Evolutionary conservation across 2,797 vertebrate genomes (phyloP), one percentile per base, ranked within the genome.

Genomic region (Arnoldichthys spilopterus): DNA sequence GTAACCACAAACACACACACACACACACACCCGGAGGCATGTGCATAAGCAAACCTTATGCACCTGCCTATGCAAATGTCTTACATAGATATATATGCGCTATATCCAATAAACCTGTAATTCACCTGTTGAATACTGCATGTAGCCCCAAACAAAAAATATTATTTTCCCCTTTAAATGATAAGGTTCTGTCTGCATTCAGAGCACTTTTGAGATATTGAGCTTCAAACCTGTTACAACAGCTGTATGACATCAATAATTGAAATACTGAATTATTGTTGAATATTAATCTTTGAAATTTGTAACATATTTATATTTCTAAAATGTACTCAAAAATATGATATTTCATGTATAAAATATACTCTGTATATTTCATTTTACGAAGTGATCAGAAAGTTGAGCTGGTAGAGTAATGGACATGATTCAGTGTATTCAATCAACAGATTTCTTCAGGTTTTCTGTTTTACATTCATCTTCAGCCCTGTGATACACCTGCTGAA

Each of bases 1-100:
- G 58, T 80, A n/a, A 77, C 63, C 49, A 32, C 63, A 66, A 53
- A 74, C 40, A 63, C 28, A 73, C 64, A 63, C 47, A 47, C 68
- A 59, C 37, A 76, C 34, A 66, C 30, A 61, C 20, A 51, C 72
- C 74, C 7, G 49, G 49, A 51, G 69, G 43, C 34, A 34, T 58
- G 22, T 66, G 47, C 45, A 49, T 26, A 49, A 5, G 34, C 59
- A 68, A 37, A 2, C 22, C 56, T 47, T 22, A 4, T 54, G 71
- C 80, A 82, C 74, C 74, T 81, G 68, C 43, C 28, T 72, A 72
- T 67, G 61, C 51, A 72, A 66, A 76, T 72, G 16, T 0, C 7
- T 59, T 24, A 58, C 63, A 43, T 15, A 5, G 24, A 63, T 24
- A 22, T 64, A 43, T 24, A 47, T 26, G 40, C 7, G 43, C 13